Evolutionary conservation across 92 coral and sea anemone genomes (phyloP).

Genomic region (Bergia sp.): DNA sequence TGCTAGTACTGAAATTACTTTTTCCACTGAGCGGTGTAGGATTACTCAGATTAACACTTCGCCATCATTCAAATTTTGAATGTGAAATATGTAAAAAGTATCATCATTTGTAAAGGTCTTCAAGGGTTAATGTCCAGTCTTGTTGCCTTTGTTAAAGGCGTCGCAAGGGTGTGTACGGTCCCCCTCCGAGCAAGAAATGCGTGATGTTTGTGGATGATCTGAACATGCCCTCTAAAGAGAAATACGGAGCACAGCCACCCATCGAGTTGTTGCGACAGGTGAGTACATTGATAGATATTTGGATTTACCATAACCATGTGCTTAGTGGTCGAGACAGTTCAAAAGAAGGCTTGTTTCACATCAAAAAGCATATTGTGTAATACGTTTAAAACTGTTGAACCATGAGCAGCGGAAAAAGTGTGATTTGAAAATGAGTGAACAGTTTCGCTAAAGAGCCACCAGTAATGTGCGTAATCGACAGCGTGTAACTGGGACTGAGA

Average conservation of each 20-base stretch:
- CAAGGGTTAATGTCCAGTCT: neutral
- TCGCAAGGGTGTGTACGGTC: slow-evolving; percentile 98
- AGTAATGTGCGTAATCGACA: too few relatives aligned
- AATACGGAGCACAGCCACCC: slow-evolving; percentile 99
- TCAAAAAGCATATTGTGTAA: neutral
- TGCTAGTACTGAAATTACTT: too few relatives aligned
- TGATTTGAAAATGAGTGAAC: too few relatives aligned
- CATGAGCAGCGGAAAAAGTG: too few relatives aligned
- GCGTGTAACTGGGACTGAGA: too few relatives aligned
- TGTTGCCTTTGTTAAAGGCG: slow-evolving; percentile 59
- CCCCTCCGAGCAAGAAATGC: slow-evolving; percentile 98
- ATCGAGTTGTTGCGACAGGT: slow-evolving; percentile 95
- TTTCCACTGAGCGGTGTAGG: too few relatives aligned
- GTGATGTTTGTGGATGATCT: slow-evolving; percentile 98
- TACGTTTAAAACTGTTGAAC: neutral
- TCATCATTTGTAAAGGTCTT: neutral
- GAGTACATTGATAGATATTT: neutral
- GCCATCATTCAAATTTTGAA: too few relatives aligned
- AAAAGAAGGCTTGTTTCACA: neutral
- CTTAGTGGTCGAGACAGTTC: neutral
- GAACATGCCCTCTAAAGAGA: slow-evolving; percentile 98
- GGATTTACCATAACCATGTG: too few relatives aligned
- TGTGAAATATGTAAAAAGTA: too few relatives aligned
- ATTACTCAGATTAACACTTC: too few relatives aligned
- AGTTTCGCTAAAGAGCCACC: too few relatives aligned